Evolutionary conservation across 2,888 invertebrate genomes (phyloP).

Genomic region (Slavum lentiscoides): DNA sequence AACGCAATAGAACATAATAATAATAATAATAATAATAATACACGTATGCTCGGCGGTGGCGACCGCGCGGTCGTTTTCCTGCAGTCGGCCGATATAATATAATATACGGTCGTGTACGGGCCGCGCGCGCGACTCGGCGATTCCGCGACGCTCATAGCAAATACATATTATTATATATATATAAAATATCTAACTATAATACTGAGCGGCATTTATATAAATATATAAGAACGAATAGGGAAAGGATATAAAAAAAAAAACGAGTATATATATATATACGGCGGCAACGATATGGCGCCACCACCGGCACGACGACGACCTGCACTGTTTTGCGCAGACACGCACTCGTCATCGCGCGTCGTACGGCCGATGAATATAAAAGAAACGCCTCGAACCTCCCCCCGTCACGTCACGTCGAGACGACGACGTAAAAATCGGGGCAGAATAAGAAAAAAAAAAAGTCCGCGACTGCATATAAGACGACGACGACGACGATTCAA

Average conservation of each 20-base stretch:
- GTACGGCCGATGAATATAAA: slow-evolving; percentile 40
- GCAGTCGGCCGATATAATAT: no score
- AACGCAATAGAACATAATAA: neutral
- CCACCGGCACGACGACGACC: slow-evolving; percentile 13
- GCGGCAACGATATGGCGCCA: slow-evolving; percentile 30
- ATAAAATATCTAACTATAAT: no score
- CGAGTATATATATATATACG: neutral
- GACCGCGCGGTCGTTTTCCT: no score
- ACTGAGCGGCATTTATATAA: no score
- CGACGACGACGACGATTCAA: slow-evolving; percentile 32
- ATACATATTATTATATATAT: no score
- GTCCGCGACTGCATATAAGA: neutral
- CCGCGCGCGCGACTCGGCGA: no score
- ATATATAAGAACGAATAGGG: no score
- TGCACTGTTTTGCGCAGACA: neutral
- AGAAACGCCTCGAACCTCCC: neutral
- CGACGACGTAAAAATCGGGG: neutral
- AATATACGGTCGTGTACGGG: no score
- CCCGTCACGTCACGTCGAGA: neutral
- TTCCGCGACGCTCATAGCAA: no score
- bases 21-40: no score
- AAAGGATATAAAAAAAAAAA: slow-evolving; percentile 1
- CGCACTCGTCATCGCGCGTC: neutral
- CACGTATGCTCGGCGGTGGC: no score
- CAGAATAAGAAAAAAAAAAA: slow-evolving; percentile 11